A percentile compares a stretch with the other conserved stretches of the same genome.
Conservation (phyloP, 2,113 vertebrate genomes). For the Toxotes chatareus region DNA sequence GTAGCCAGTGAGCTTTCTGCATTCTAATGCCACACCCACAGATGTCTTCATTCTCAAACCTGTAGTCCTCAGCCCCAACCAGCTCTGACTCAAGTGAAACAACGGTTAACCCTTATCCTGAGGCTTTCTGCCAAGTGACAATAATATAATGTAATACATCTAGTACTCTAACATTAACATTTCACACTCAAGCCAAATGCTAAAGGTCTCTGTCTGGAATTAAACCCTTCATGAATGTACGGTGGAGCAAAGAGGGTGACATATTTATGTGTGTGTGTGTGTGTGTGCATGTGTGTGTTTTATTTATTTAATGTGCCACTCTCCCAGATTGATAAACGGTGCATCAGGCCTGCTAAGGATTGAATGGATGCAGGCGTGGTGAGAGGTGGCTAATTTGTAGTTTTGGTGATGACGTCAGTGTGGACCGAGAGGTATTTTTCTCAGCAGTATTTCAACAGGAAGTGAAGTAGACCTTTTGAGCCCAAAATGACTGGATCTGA, state of each 20-base stretch:
- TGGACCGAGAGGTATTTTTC: constrained; percentile 18
- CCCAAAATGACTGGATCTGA: constrained; percentile 12
- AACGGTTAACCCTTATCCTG: neutral
- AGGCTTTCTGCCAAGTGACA: neutral
- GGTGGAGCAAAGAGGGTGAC: neutral
- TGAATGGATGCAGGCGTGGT: neutral
- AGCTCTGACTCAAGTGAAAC: too few relatives aligned
- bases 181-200: neutral
- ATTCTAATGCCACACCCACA: too few relatives aligned
- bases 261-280: neutral
- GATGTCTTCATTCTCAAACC: too few relatives aligned
- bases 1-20: too few relatives aligned
- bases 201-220: constrained; percentile 2
- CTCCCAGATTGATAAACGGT: constrained; percentile 3
- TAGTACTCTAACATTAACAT: neutral
- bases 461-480: constrained; percentile 7
- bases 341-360: neutral
- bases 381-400: constrained; percentile 11
- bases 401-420: neutral
- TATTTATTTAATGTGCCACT: constrained; percentile 6
- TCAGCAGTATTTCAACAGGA: constrained; percentile 43
- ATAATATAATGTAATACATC: neutral
- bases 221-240: constrained; percentile 15
- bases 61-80: too few relatives aligned
- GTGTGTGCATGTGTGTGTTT: neutral